Evolutionary conservation across 2,888 invertebrate species (phyloP), one percentile per base, ranked within the genome.

Genomic region (Papilio elwesi): DNA sequence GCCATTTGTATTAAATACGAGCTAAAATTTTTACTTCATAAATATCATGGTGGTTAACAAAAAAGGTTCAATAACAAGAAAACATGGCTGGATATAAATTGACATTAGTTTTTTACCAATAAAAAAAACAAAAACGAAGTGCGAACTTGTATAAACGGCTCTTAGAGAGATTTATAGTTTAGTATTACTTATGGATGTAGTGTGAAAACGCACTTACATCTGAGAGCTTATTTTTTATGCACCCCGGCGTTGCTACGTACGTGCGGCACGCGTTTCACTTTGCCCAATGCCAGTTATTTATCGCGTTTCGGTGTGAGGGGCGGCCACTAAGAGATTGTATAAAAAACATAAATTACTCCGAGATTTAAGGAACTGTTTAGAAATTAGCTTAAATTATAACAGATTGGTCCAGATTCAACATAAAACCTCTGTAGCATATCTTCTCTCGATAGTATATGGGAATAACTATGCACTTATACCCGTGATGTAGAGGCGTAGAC

Each of bases 161-260:
- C 53, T 67, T 47, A 67, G 26, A 36, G 48, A 76, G 74, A 76
- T 78, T 78, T 76, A 79, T 79, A 76, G 75, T 70, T 70, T 79
- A 76, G 76, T 78, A 78, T 81, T 76, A 76, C 74, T 77, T 75
- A 76, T 76, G 77, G 80, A 80, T 76, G 80, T 81, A 82, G 87
- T 85, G 88, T 87, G 88, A 86, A 87, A 90, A 86, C 84, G 83
- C 86, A 88, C 87, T 90, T 84, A 80, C 76, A 76, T 74, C 85
- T 90, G 87, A 92, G 86, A 90, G 91, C 91, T 90, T 90, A 88
- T 93, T 89, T 83, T 85, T 85, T 92, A 93, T 93, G 90, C 93
- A 93, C 93, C 92, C 92, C 85, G 75, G 78, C 81, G 78, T 82
- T 88, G 26, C 38, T 75, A 71, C 66, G 74, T 76, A 78, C 80